phyloP scores from a whole-genome alignment of 2,113 vertebrate genomes.

The Catharus bicknelli region DNA sequence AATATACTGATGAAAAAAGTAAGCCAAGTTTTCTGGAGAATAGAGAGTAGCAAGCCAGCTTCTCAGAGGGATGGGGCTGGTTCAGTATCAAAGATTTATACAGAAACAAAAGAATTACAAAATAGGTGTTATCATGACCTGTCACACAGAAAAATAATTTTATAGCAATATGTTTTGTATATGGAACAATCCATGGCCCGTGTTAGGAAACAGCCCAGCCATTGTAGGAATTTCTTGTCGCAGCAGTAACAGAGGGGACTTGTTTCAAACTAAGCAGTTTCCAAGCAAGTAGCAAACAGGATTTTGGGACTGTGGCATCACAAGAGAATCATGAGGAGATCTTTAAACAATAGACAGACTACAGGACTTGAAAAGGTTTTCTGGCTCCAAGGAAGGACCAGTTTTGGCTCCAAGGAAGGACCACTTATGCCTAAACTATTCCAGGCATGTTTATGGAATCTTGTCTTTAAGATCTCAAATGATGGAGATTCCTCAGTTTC shows the following conservation, averaged over 20 bases:
- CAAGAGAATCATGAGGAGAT: neutral
- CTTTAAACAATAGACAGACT: neutral
- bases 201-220: neutral
- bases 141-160: neutral
- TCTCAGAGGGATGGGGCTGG: neutral
- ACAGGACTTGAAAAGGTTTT: neutral
- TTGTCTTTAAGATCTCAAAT: neutral
- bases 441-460: neutral
- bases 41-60: neutral
- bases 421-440: neutral
- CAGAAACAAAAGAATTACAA: neutral
- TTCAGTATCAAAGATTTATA: neutral
- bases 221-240: neutral
- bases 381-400: neutral
- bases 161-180: neutral
- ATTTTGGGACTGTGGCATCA: neutral
- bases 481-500: conserved; percentile 9
- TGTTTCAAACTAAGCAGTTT: neutral
- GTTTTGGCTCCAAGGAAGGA: neutral
- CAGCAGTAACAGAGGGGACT: neutral
- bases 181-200: neutral
- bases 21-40: conserved; percentile 29
- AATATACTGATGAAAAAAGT: neutral
- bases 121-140: neutral
- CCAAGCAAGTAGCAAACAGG: neutral